Evolutionary conservation across 2,888 invertebrate genomes (phyloP).

Genomic region (Macroteleia sp.): DNA sequence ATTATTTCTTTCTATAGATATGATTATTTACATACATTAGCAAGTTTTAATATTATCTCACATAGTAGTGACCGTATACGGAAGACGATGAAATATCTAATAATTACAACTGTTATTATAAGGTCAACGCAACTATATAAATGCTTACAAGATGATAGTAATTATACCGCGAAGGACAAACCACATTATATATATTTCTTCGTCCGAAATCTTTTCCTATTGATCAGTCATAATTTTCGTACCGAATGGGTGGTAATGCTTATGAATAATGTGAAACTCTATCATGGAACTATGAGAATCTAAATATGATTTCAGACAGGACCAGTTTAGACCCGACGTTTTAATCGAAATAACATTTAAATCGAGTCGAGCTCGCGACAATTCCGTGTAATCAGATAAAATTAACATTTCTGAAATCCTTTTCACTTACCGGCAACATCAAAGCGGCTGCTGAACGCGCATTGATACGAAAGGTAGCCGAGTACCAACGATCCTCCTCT

Average conservation of each 20-base stretch:
- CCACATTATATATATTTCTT: conserved; percentile 1
- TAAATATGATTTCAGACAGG: conserved; percentile 62
- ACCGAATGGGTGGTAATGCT: conserved; percentile 31
- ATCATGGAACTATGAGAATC: conserved; percentile 38
- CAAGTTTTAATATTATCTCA: too few species aligned
- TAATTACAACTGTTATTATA: conserved; percentile 19
- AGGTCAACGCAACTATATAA: conserved; percentile 29
- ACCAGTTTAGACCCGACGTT: conserved; percentile 62
- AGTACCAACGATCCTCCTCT: conserved; percentile 69
- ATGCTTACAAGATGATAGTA: conserved; percentile 16
- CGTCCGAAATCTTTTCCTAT: conserved; percentile 26
- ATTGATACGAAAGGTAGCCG: conserved; percentile 71
- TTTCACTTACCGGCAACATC: conserved; percentile 72
- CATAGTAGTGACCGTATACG: conserved; percentile 14
- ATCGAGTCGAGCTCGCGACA: conserved; percentile 67
- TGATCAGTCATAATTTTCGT: conserved; percentile 42
- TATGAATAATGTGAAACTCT: conserved; percentile 48
- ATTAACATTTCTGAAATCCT: conserved; percentile 68
- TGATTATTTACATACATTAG: too few species aligned
- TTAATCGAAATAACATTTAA: conserved; percentile 68
- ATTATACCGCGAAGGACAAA: conserved; percentile 20
- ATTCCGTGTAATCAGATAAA: conserved; percentile 69
- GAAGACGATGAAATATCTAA: conserved; percentile 20
- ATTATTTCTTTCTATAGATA: too few species aligned
- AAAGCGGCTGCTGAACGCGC: conserved; percentile 69